Evolutionary conservation across 2,888 invertebrate species (phyloP).

Genomic region (Mythimna pallens): DNA sequence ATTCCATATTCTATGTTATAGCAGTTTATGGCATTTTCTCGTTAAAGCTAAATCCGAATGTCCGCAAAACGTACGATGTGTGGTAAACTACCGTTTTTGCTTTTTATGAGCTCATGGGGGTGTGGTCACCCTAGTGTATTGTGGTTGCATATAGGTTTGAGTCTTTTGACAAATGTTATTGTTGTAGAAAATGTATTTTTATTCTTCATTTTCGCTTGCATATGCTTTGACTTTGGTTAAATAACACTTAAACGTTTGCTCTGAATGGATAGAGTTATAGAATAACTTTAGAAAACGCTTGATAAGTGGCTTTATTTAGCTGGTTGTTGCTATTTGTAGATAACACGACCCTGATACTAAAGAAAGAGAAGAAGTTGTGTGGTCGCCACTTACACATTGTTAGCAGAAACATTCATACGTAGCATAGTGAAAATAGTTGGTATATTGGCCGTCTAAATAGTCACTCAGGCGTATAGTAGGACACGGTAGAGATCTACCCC

Average conservation of each 20-base stretch:
- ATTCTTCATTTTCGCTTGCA: background rate
- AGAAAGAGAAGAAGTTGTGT: too few species aligned
- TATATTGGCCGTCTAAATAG: too few species aligned
- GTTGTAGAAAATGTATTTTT: background rate
- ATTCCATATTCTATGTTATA: constrained; percentile 3
- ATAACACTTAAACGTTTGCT: background rate
- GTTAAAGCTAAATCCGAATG: constrained; percentile 57
- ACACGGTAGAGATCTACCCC: too few species aligned
- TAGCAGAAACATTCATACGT: too few species aligned
- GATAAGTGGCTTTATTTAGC: too few species aligned
- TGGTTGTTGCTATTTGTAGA: too few species aligned
- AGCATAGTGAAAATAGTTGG: too few species aligned
- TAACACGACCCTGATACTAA: too few species aligned
- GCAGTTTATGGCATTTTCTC: constrained; percentile 55
- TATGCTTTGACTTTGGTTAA: background rate
- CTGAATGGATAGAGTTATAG: background rate
- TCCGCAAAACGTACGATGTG: constrained; percentile 40
- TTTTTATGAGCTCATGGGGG: constrained; percentile 29
- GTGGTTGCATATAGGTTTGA: background rate
- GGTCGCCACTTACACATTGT: too few species aligned
- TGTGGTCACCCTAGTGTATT: constrained; percentile 7
- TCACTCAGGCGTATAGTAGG: too few species aligned
- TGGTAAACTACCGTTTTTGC: constrained; percentile 39
- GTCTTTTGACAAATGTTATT: constrained; percentile 10
- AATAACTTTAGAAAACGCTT: too few species aligned